Percentiles rank a stretch among this genome's conserved stretches.
Evolutionary conservation across 2,113 vertebrate genomes (phyloP).

Genomic region (Epinephelus moara): DNA sequence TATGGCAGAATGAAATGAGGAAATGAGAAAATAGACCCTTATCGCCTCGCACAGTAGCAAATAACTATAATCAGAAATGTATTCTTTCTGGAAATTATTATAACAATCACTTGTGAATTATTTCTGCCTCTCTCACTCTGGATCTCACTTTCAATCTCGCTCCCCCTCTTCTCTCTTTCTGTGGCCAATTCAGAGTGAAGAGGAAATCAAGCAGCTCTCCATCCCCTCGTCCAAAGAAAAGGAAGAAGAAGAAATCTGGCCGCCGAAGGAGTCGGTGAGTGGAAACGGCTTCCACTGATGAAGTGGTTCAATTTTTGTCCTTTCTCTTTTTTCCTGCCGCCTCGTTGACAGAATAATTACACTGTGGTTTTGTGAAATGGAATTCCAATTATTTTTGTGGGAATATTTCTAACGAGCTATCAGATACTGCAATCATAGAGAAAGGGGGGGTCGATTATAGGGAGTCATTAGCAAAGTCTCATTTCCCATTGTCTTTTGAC

Average conservation of each 20-base stretch:
- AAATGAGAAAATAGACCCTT: constrained; percentile 55
- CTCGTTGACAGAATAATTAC: constrained; percentile 42
- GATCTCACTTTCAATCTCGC: not conserved
- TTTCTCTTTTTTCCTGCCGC: not conserved
- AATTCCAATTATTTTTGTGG: constrained; percentile 41
- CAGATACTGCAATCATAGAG: constrained; percentile 6
- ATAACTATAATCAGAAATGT: constrained; percentile 65
- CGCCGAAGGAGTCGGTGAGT: constrained; percentile 94
- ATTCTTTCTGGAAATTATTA: constrained; percentile 38
- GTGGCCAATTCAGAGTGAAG: constrained; percentile 73
- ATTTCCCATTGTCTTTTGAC: constrained; percentile 46
- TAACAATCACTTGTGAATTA: constrained; percentile 44
- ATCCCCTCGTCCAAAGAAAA: constrained; percentile 96
- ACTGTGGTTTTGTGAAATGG: constrained; percentile 22
- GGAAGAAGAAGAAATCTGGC: constrained; percentile 97
- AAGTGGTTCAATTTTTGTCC: constrained; percentile 33
- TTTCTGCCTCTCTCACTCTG: constrained; percentile 17
- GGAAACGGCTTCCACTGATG: constrained; percentile 35
- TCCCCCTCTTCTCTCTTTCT: constrained; percentile 1
- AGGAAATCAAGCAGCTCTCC: constrained; percentile 93
- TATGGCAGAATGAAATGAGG: constrained; percentile 24
- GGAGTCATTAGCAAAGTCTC: constrained; percentile 34
- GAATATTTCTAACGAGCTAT: constrained; percentile 39
- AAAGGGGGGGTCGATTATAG: not conserved
- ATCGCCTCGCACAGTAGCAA: constrained; percentile 17